These are phyloP conservation scores for Asbolus verrucosus DNA, from an alignment of 1,140 invertebrate genomes.

Conservation along the genomic window DNA sequence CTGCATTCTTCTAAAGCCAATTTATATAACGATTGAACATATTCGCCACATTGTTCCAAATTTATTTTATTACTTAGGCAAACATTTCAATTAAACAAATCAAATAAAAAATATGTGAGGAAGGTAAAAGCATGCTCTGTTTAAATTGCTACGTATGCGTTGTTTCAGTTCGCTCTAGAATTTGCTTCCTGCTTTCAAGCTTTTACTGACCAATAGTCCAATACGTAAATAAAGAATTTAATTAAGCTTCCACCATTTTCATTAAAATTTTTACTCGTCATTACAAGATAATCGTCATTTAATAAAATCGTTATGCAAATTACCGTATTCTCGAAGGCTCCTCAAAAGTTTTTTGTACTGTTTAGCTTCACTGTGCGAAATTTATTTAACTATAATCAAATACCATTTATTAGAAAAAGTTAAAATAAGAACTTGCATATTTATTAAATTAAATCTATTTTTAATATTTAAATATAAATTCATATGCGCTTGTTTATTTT, in stretches of 20 bases:
- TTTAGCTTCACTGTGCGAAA: conserved; percentile 5
- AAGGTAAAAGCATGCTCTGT: conserved; percentile 10
- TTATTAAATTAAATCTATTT: conserved; percentile 24
- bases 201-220: conserved; percentile 36
- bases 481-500: no score
- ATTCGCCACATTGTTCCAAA: not conserved
- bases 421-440: not conserved
- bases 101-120: conserved; percentile 20
- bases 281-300: conserved; percentile 39
- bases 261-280: conserved; percentile 39
- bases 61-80: no score
- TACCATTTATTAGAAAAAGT: not conserved
- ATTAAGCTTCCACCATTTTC: conserved; percentile 33
- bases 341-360: conserved; percentile 29
- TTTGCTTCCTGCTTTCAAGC: conserved; percentile 29
- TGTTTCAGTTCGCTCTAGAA: conserved; percentile 31
- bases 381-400: conserved; percentile 5
- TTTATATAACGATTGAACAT: no score
- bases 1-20: conserved; percentile 8
- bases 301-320: conserved; percentile 39
- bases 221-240: conserved; percentile 35
- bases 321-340: conserved; percentile 28
- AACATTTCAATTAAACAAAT: no score
- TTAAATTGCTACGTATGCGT: conserved; percentile 31
- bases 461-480: conserved; percentile 4